These are phyloP conservation scores for Spea multiplicata DNA, from an alignment of 2,113 vertebrate species.

Conservation along the genomic window DNA sequence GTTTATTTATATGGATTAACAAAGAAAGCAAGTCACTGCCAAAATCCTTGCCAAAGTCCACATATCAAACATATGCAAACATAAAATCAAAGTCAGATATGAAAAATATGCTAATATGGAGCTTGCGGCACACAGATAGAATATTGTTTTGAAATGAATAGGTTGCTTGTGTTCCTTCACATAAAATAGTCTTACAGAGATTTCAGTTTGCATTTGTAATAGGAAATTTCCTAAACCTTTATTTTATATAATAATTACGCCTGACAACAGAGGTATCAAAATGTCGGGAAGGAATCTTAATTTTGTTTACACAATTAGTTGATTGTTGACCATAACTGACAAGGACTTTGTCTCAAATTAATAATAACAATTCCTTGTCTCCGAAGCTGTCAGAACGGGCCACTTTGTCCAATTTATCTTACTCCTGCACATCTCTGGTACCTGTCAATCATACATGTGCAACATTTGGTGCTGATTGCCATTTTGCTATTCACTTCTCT, in stretches of 20 bases:
- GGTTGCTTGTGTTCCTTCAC: slow-evolving; percentile 22
- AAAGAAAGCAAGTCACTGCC: background rate
- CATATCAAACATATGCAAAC: slow-evolving; percentile 12
- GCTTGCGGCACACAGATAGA: slow-evolving; percentile 8
- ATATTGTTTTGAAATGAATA: slow-evolving; percentile 41
- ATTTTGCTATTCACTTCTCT: slow-evolving; percentile 78
- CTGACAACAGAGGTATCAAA: slow-evolving; percentile 58
- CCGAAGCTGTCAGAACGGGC: slow-evolving; percentile 78
- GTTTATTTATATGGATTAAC: slow-evolving; percentile 6
- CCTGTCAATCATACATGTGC: slow-evolving; percentile 80
- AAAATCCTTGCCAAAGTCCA: slow-evolving; percentile 13
- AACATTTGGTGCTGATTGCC: slow-evolving; percentile 82
- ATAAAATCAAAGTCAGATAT: slow-evolving; percentile 6
- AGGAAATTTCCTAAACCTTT: slow-evolving; percentile 53
- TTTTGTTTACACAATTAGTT: slow-evolving; percentile 79
- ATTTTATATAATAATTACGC: slow-evolving; percentile 45
- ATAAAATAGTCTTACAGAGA: slow-evolving; percentile 31
- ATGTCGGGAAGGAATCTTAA: slow-evolving; percentile 61
- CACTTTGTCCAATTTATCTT: slow-evolving; percentile 82
- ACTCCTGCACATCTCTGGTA: slow-evolving; percentile 78
- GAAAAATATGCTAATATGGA: slow-evolving; percentile 22
- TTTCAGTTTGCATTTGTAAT: slow-evolving; percentile 44
- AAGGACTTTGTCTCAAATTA: slow-evolving; percentile 78
- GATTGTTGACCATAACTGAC: slow-evolving; percentile 72
- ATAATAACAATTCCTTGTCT: slow-evolving; percentile 81